Base-by-base conservation (phyloP, 2,113 vertebrate species). In the Tragelaphus scriptus region DNA sequence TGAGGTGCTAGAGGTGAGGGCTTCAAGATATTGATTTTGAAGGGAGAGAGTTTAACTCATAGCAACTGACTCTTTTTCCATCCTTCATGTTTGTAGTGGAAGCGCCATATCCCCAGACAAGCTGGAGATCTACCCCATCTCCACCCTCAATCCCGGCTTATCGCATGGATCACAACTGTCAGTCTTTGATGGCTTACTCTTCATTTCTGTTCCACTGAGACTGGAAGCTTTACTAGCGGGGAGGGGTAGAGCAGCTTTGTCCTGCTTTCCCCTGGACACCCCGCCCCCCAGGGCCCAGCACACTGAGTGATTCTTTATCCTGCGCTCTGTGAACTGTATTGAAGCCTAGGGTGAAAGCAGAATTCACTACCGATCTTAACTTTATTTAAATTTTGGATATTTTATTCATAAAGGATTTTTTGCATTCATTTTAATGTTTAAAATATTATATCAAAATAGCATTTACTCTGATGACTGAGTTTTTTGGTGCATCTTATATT, bases 371-470 rank as follows among this genome's bases (percentile, higher is more conserved):
- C 6, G 36, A 49, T 88, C 32, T 6, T 23, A 36, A 61, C 71
- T 92, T 71, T 23, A 49, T 58, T 58, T 58, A 85, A 88, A 47
- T n/a, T 21, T 32, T 65, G 19, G 36, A 40, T 79, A 85, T 75
- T 91, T 94, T 93, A 49, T 85, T 90, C 49, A 75, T 32, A 3
- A 53, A 92, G 40, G 47, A 80, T 63, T 30, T 63, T 79, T 92
- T 47, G 44, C 51, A 79, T 51, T 86, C 53, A 65, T 59, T 93
- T 91, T 89, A 19, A 44, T 87, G 81, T 94, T 58, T 59, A 58
- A 71, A 90, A 77, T 19, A 30, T 1, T 40, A 5, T 49, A 85
- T 85, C 53, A 93, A 87, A 91, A 84, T 51, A 90, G 26, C 19
- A 47, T 53, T 90, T 85, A 44, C 51, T 36, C 96, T 94, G 26